Evolutionary conservation across 2,888 invertebrate species (phyloP).

Genomic region (Hydraecia micacea): DNA sequence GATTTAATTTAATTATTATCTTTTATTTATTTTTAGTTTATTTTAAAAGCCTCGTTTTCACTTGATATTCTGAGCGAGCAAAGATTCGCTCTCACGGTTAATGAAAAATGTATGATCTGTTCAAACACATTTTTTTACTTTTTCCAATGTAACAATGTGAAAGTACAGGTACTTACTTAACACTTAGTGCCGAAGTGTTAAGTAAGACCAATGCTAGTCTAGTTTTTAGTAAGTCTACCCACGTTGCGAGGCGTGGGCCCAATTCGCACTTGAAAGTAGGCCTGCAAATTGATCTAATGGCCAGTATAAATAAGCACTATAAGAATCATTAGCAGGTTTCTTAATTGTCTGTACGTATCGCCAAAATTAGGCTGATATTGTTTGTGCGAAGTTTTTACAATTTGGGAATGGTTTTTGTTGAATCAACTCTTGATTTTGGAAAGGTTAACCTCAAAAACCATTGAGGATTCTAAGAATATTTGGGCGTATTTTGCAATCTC

Average conservation of each 20-base stretch:
- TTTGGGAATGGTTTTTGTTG: not conserved
- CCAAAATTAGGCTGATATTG: not conserved
- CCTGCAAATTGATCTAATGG: slow-evolving; percentile 45
- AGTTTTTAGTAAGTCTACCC: slow-evolving; percentile 27
- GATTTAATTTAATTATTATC: too few species aligned
- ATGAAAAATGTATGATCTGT: not conserved
- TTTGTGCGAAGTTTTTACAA: slow-evolving; percentile 8
- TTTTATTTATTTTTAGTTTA: too few species aligned
- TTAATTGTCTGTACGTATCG: slow-evolving; percentile 21
- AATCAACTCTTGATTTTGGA: not conserved
- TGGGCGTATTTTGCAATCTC: not conserved
- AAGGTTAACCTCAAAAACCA: not conserved
- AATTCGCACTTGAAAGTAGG: slow-evolving; percentile 54
- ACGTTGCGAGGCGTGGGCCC: slow-evolving; percentile 30
- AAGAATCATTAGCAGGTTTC: slow-evolving; percentile 36
- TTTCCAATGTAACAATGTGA: not conserved
- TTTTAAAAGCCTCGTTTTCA: not conserved
- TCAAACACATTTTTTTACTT: not conserved
- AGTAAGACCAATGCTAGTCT: slow-evolving; percentile 1
- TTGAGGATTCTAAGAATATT: not conserved
- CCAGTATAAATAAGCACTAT: slow-evolving; percentile 22
- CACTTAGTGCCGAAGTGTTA: slow-evolving; percentile 1
- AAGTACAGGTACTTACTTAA: not conserved
- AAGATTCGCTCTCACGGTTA: not conserved
- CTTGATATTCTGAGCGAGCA: slow-evolving; percentile 37